Evolutionary conservation across 2,797 vertebrate genomes (phyloP), one percentile per base, ranked within the genome.

Genomic region (Thalassophryne amazonica): DNA sequence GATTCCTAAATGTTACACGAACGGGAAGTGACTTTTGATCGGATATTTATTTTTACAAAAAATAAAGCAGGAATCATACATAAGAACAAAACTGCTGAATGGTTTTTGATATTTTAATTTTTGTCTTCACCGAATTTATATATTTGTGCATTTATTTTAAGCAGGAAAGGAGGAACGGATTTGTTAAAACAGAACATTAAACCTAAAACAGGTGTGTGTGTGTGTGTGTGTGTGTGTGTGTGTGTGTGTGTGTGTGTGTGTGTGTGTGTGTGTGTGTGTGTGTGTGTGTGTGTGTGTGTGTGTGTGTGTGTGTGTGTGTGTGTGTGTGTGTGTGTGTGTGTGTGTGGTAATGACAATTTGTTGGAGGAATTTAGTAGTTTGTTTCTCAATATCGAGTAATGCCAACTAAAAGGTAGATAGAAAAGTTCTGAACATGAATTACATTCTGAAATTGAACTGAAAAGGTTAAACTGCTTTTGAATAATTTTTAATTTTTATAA

Each of bases 1-100:
- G 56, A 83, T 81, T 73, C 72, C 63, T 46, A 65, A 83, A 86
- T 78, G 69, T 74, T 76, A 36, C 23, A 56, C 34, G 49, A 59
- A 83, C 77, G n/a, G n/a, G n/a, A n/a, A n/a, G n/a, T n/a, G n/a
- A n/a, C n/a, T n/a, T n/a, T n/a, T n/a, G 6, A 4, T 5, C 15
- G 12, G 17, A 25, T 38, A 1, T 40, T 27, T 16, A 4, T 11
- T 41, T 19, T 36, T 23, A 22, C 27, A 45, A 19, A 16, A 12
- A 22, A 12, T 0, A 1, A n/a, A 23, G 5, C 7, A 17, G 1
- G 30, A 35, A 48, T 12, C 18, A 55, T 3, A 33, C 10, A 2
- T 10, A 3, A 32, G 5, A 23, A 7, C 48, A 10, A 16, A 28
- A 22, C 43, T 19, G 16, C 11, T 12, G 7, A 20, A 9, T 15